phyloP scores from a whole-genome alignment of 2,113 vertebrate genomes.

The Chlamydotis undulata region DNA sequence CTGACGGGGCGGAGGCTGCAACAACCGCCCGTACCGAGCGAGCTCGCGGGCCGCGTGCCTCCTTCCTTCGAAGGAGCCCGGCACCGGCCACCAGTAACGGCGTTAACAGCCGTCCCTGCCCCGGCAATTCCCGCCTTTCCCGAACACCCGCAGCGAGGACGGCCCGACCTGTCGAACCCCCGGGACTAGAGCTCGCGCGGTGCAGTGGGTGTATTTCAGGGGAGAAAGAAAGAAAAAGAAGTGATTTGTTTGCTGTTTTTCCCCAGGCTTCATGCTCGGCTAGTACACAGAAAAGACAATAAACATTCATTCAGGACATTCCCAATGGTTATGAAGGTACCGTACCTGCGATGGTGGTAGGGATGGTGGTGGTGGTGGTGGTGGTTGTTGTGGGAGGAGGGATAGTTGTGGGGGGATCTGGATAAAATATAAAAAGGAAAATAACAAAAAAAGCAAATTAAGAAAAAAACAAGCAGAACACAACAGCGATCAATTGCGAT shows the following conservation, averaged over 20 bases:
- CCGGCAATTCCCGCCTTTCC: neutral
- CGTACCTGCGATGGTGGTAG: conserved; percentile 84
- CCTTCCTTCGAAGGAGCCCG: neutral
- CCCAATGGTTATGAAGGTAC: conserved; percentile 82
- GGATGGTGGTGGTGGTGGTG: conserved; percentile 82
- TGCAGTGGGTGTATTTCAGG: fast-evolving
- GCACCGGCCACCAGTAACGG: neutral
- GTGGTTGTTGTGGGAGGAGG: conserved; percentile 87
- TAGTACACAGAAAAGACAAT: conserved; percentile 72
- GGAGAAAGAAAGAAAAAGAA: neutral
- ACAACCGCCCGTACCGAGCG: fast-evolving
- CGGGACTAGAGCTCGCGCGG: neutral
- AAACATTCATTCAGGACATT: conserved; percentile 76
- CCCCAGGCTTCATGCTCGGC: conserved; percentile 52
- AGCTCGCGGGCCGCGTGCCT: neutral
- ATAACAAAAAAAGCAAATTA: conserved; percentile 77
- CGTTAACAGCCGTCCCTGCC: neutral
- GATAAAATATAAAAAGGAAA: conserved; percentile 85
- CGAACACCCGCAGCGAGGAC: neutral
- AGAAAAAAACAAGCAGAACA: conserved; percentile 79
- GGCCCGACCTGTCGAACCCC: fast-evolving
- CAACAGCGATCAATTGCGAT: conserved; percentile 77
- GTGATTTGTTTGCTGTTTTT: neutral
- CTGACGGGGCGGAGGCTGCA: neutral
- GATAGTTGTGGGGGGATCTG: conserved; percentile 88